A percentile compares a stretch with the other conserved stretches of the same genome.
Conservation (phyloP, 2,797 vertebrate genomes). For the Lemur catta region DNA sequence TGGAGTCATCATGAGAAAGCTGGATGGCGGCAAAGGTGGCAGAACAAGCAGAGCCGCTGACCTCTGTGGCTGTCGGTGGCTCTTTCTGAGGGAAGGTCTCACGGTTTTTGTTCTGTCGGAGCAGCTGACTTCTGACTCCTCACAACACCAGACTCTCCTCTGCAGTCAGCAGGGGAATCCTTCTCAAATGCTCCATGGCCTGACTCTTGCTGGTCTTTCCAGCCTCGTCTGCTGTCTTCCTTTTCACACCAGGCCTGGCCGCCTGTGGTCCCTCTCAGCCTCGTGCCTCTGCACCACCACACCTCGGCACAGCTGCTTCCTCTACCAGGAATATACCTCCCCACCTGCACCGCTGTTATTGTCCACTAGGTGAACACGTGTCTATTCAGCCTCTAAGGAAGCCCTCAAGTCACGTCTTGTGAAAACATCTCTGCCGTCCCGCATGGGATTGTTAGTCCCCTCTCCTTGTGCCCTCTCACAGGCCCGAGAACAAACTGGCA, state of each 20-base stretch:
- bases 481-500: background rate
- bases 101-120: background rate
- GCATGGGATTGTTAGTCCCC: background rate
- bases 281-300: background rate
- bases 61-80: background rate
- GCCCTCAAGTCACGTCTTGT: background rate
- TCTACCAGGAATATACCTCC: background rate
- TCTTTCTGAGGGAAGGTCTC: background rate
- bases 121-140: background rate
- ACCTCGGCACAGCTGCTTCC: background rate
- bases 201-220: background rate
- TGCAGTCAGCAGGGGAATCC: background rate
- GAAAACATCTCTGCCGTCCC: background rate
- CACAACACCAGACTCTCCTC: background rate
- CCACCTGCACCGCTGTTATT: background rate
- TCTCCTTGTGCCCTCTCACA: background rate
- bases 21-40: fast-evolving
- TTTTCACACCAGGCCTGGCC: background rate
- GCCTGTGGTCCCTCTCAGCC: background rate
- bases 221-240: background rate
- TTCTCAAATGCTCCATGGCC: background rate
- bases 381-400: background rate
- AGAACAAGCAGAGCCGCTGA: background rate
- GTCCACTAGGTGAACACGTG: background rate
- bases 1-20: background rate